Evolutionary conservation across 2,888 invertebrate genomes (phyloP).

Genomic region (Leucophora obtusa): DNA sequence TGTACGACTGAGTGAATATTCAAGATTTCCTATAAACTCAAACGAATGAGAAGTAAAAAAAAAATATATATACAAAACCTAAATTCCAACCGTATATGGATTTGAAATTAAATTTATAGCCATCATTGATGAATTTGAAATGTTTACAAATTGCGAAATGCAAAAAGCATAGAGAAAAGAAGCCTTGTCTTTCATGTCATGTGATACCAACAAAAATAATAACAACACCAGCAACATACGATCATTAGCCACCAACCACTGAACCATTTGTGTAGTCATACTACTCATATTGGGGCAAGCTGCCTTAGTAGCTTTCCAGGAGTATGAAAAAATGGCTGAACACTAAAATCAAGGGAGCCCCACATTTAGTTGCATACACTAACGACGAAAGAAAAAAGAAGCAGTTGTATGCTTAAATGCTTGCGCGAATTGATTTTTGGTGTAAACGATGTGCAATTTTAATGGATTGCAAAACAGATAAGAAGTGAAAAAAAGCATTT

Average conservation of each 20-base stretch:
- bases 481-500: constrained; percentile 67
- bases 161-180: constrained; percentile 64
- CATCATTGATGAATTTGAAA: constrained; percentile 76
- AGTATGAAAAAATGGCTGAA: constrained; percentile 4
- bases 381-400: constrained; percentile 10
- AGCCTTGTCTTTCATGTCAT: constrained; percentile 60
- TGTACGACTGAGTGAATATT: constrained; percentile 44
- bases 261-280: constrained; percentile 33
- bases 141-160: constrained; percentile 67
- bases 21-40: constrained; percentile 5
- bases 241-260: constrained; percentile 41
- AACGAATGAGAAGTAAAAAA: too few relatives aligned
- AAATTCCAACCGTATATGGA: constrained; percentile 57
- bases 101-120: constrained; percentile 74
- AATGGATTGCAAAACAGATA: constrained; percentile 78
- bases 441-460: constrained; percentile 79
- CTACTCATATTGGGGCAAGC: constrained; percentile 7
- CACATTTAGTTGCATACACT: constrained; percentile 12
- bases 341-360: constrained; percentile 7
- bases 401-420: constrained; percentile 76
- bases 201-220: constrained; percentile 63
- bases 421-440: constrained; percentile 79
- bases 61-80: constrained; percentile 15
- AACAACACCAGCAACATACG: constrained; percentile 52
- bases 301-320: constrained; percentile 13